Conservation (phyloP, 2,888 invertebrate species). For the Cloeon dipterum region DNA sequence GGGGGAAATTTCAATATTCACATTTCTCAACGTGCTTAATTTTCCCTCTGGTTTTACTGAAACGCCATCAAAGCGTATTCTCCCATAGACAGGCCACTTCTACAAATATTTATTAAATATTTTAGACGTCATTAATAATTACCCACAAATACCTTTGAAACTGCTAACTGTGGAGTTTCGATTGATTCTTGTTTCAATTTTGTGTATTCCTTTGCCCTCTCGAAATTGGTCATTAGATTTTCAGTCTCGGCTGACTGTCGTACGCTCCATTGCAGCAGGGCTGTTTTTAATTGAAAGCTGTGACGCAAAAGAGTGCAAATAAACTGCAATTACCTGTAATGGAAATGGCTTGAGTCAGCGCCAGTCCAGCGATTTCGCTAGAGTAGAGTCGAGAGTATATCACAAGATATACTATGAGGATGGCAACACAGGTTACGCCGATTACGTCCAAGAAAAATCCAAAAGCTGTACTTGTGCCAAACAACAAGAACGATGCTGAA, state of each 20-base stretch:
- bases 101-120: too few relatives aligned
- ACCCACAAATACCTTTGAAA: not conserved
- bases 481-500: constrained; percentile 40
- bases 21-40: too few relatives aligned
- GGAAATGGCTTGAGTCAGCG: constrained; percentile 58
- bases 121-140: too few relatives aligned
- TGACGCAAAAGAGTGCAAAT: not conserved
- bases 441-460: constrained; percentile 51
- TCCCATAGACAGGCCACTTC: constrained; percentile 11
- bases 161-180: not conserved
- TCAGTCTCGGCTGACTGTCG: constrained; percentile 5
- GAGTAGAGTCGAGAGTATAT: too few relatives aligned
- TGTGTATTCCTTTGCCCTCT: constrained; percentile 4
- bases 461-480: constrained; percentile 39
- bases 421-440: constrained; percentile 37
- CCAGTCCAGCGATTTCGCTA: constrained; percentile 42
- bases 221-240: constrained; percentile 4
- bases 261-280: constrained; percentile 5
- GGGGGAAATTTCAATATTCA: too few relatives aligned
- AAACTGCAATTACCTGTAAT: constrained; percentile 43
- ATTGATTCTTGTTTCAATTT: constrained; percentile 3
- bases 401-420: too few relatives aligned
- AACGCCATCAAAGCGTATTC: constrained; percentile 9
- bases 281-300: not conserved
- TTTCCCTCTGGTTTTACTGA: too few relatives aligned